Evolutionary conservation across 2,888 invertebrate species (phyloP), one percentile per base, ranked within the genome.

Genomic region (Galeruca laticollis): DNA sequence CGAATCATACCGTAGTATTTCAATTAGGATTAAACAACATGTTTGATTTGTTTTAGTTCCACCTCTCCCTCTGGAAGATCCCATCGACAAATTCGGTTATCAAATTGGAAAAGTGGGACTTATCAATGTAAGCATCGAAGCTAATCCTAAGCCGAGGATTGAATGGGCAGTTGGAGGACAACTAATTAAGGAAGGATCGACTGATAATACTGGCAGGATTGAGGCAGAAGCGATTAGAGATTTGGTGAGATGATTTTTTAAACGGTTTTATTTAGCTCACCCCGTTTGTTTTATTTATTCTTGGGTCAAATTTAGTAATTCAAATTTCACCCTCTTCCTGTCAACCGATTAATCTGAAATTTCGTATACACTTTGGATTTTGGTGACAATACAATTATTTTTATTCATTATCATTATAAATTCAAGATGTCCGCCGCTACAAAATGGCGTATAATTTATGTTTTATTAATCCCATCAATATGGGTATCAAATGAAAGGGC

Each of bases 51-150:
- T 57, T 68, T n/a, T 84, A 94, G 94, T 91, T 84, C 87, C 90
- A 0, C 94, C 94, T 0, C 86, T 90, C 65, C 88, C 90, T 54
- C 87, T 87, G 33, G 86, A 87, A 35, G 87, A 90, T 11, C 85
- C 87, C 0, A 88, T 90, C 70, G 90, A 91, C 40, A 90, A 91
- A 68, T 94, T 94, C 82, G 94, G 94, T 0, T 89, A 92, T 70
- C 91, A 91, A 71, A 86, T 94, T 73, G 93, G 92, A 4, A 88
- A 89, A 49, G 89, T 90, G n/a, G 94, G 93, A 0, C 86, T 88
- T 2, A 89, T 95, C 62, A 91, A 91, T 74, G 89, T 94, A n/a
- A 91, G 91, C 1, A 87, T 94, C 31, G 87, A 90, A 3, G 89
- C 94, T 13, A 91, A 93, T 84, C 94, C 95, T 0, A 86, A 86